Evolutionary conservation across 2,113 vertebrate species (phyloP), one percentile per base, ranked within the genome.

Genomic region (Laticauda laticaudata): DNA sequence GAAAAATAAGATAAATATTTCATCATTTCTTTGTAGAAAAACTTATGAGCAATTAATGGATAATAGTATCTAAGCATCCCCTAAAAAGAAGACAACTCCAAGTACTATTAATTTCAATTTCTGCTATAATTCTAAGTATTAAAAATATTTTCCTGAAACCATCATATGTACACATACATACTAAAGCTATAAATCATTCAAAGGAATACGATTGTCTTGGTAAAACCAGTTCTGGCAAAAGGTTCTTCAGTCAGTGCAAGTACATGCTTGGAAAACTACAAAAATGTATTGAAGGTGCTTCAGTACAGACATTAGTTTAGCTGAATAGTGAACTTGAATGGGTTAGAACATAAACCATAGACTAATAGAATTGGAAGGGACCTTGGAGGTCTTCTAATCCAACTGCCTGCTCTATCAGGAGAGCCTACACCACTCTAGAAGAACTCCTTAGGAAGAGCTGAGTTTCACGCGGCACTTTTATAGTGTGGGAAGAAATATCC

Each of bases 51-150:
- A 21, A 86, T 54, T 20, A 86, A 57, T 91, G 18, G 45, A 34
- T 61, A 81, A 86, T 39, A 91, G 0, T 26, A 85, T 89, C 53
- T 81, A 18, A 92, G 53, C 61, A 3, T 51, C 92, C 87, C 54
- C 11, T n/a, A 69, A 89, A 43, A 26, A 92, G 81, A 69, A 45
- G 1, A 88, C 3, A 2, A 14, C 11, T 57, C 56, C 6, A 7
- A 88, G 18, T 91, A 85, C 90, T 86, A 93, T 57, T 59, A 18
- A 64, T 87, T 94, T 93, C 90, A 86, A 0, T 94, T 94, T 93
- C 87, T 90, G 93, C 61, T 92, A 92, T 93, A 89, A 54, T 91
- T 87, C 57, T 90, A 85, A 86, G 56, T 92, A 43, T 81, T 21
- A 93, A 90, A 86, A 92, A 90, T 45, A 3, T 29, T 54, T 55